Evolutionary conservation across 1,140 invertebrate species (phyloP).

Genomic region (Diabrotica virgifera): DNA sequence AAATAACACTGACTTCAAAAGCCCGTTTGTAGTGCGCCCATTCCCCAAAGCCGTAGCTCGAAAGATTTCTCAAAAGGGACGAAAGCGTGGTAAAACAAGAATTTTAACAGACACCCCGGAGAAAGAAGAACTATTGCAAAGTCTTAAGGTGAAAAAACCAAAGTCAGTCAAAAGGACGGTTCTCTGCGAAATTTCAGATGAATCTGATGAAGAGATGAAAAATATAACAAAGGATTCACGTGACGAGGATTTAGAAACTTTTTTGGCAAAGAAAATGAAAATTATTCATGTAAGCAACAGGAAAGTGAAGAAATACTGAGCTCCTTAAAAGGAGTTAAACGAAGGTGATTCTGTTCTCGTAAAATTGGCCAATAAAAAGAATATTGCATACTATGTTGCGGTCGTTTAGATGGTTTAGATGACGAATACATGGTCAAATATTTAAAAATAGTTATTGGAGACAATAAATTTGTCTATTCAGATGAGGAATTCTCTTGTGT

Average conservation of each 20-base stretch:
- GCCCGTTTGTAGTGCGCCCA: neutral
- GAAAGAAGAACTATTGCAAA: neutral
- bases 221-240: neutral
- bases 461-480: no score
- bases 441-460: no score
- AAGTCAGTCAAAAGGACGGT: neutral
- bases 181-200: neutral
- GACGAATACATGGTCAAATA: no score
- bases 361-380: no score
- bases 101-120: neutral
- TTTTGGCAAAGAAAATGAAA: no score
- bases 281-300: no score
- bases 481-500: no score
- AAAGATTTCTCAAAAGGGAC: neutral
- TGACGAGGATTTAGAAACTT: neutral
- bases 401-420: no score
- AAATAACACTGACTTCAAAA: conserved; percentile 1
- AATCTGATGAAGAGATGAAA: neutral
- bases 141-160: neutral
- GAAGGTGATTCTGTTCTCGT: no score
- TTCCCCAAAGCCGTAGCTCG: neutral
- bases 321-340: no score
- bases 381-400: no score
- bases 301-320: no score
- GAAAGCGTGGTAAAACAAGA: neutral